Evolutionary conservation across 1,140 invertebrate genomes (phyloP), one percentile per base, ranked within the genome.

Genomic region (Brachionus sp.): DNA sequence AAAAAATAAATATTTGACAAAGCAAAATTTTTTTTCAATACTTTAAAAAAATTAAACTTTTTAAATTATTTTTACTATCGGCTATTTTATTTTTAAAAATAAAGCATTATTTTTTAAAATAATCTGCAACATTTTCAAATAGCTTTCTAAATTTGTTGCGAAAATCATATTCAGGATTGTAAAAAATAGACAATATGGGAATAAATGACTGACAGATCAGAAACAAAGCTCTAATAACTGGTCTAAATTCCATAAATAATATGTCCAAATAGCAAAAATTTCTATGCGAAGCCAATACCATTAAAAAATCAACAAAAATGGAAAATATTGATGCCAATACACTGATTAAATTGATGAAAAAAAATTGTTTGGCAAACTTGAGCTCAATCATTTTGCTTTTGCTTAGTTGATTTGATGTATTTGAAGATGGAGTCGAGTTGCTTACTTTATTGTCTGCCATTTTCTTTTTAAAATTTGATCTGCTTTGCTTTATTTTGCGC

Each of bases 211-310:
- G 50, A 53, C 50, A 53, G 19, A 9, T 9, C 7, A 53, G 16
- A 19, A 53, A 53, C 16, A 53, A 3, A 7, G 16, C 7, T 53
- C 50, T 53, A 5, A 53, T 53, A 7, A 53, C 7, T 23, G 50
- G 50, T 16, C 50, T 53, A 23, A 53, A 53, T 19, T 53, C 50
- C 50, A 53, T 53, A 23, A 53, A 53, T 7, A 53, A 53, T 19
- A 53, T 16, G 29, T 70, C 66, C 9, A 70, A 42, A 23, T 37
- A 70, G 37, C 37, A 35, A 19, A 70, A 70, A 16, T 70, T 70
- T 37, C 16, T 39, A 70, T 70, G 66, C 16, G 66, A 70, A 9
- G 66, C 66, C n/a, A 70, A 70, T 16, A 70, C 66, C 29, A 70
- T 70, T 7, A 37, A 29, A 64, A 64, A 64, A 16, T 70, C 37